These are phyloP conservation scores for Lepidothrix coronata DNA, from an alignment of 2,113 vertebrate genomes.

Conservation along the genomic window DNA sequence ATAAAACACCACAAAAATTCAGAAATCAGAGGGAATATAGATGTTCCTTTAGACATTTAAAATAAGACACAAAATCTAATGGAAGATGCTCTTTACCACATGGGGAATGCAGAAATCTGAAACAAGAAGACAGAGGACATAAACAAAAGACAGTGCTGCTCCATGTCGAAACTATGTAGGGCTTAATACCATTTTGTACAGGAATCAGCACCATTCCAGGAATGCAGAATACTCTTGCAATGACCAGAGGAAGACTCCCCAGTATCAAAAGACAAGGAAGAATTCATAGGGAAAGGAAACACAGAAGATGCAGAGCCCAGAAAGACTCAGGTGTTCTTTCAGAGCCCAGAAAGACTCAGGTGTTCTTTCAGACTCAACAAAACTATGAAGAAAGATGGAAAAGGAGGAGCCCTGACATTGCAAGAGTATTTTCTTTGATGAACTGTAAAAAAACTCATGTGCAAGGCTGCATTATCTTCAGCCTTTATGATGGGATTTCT, in stretches of 20 bases:
- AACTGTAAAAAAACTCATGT: neutral
- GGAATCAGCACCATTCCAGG: neutral
- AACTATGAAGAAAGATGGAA: neutral
- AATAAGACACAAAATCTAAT: neutral
- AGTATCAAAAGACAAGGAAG: neutral
- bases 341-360: neutral
- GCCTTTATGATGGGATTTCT: neutral
- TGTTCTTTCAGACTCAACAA: neutral
- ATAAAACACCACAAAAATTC: neutral
- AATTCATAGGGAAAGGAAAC: neutral
- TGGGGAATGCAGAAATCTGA: neutral
- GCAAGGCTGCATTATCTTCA: neutral
- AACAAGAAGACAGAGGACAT: neutral
- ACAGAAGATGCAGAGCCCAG: neutral
- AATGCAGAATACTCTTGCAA: neutral
- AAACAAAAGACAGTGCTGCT: neutral
- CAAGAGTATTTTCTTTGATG: neutral
- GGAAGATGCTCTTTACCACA: neutral
- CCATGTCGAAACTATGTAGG: neutral
- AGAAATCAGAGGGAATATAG: neutral
- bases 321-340: neutral
- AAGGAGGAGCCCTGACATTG: conserved; percentile 8
- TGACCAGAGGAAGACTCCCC: neutral
- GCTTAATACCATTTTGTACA: neutral
- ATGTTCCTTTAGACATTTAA: neutral